Conservation (phyloP, 2,888 invertebrate species). For the Micropterix aruncella region DNA sequence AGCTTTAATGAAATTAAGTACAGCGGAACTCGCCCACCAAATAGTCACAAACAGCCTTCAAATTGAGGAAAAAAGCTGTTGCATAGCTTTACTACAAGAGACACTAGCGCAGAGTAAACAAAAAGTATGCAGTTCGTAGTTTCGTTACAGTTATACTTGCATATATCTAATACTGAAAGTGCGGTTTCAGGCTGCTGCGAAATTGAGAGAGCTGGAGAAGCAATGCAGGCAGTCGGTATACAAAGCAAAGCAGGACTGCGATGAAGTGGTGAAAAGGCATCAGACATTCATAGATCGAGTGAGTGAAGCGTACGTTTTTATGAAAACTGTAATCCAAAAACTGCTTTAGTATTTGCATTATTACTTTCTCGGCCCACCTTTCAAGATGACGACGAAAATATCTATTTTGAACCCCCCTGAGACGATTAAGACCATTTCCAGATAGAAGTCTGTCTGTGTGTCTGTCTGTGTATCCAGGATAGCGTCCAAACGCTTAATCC, state of each 20-base stretch:
- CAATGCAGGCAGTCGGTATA: constrained; percentile 27
- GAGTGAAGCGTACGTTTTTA: constrained; percentile 8
- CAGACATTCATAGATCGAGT: constrained; percentile 74
- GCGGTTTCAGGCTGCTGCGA: neutral
- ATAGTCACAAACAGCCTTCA: constrained; percentile 45
- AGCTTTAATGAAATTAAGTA: constrained; percentile 35
- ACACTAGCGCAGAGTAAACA: constrained; percentile 31
- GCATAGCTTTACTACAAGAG: constrained; percentile 42
- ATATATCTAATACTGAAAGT: no score
- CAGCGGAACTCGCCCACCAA: constrained; percentile 45
- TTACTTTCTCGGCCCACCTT: no score
- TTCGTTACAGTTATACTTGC: no score
- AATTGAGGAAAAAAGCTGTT: constrained; percentile 44
- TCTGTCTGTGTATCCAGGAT: no score
- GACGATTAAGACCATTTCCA: no score
- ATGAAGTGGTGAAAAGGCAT: constrained; percentile 58
- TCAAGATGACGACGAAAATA: no score
- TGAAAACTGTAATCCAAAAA: no score
- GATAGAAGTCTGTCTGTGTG: no score
- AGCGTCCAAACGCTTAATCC: no score
- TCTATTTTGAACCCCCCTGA: no score
- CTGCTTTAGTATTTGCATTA: no score
- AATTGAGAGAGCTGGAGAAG: constrained; percentile 19
- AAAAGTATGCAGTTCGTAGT: neutral
- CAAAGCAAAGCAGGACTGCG: constrained; percentile 48